Conservation (phyloP, 2,113 vertebrate genomes). For the Pseudopipra pipra region DNA sequence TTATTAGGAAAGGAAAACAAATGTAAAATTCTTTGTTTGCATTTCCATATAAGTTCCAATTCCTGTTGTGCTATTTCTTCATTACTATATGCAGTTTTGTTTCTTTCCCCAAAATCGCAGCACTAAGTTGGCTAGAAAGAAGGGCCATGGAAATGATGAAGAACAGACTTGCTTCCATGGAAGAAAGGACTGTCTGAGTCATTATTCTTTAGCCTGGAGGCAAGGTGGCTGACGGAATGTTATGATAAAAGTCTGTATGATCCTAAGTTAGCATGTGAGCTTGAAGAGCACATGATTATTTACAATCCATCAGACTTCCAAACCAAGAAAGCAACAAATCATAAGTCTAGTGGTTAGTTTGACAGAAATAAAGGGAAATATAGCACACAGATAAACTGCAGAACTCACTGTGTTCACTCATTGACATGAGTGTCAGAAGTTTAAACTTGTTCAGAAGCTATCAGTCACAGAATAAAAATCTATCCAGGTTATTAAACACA, state of each 20-base stretch:
- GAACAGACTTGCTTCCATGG: not conserved
- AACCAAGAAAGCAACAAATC: not conserved
- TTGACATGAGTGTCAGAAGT: not conserved
- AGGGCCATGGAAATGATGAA: not conserved
- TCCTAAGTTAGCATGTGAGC: not conserved
- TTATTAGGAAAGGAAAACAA: not conserved
- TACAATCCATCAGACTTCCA: not conserved
- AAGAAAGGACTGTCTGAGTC: not conserved
- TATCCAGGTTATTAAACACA: not conserved
- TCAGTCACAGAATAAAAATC: not conserved
- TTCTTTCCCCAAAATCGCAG: not conserved
- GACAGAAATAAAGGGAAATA: not conserved
- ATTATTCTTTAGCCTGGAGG: not conserved
- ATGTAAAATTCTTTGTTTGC: not conserved
- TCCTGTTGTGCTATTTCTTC: not conserved
- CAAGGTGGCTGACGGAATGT: not conserved
- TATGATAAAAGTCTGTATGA: not conserved
- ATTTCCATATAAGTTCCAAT: not conserved
- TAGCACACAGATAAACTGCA: not conserved
- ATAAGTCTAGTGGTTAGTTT: not conserved
- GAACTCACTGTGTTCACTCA: not conserved
- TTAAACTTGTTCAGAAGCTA: not conserved
- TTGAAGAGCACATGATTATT: not conserved
- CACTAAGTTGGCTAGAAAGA: not conserved
- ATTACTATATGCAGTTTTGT: not conserved